A percentile compares a stretch with the other conserved stretches of the same genome.
Conservation (phyloP, 2,113 vertebrate species). For the Asarcornis scutulata region DNA sequence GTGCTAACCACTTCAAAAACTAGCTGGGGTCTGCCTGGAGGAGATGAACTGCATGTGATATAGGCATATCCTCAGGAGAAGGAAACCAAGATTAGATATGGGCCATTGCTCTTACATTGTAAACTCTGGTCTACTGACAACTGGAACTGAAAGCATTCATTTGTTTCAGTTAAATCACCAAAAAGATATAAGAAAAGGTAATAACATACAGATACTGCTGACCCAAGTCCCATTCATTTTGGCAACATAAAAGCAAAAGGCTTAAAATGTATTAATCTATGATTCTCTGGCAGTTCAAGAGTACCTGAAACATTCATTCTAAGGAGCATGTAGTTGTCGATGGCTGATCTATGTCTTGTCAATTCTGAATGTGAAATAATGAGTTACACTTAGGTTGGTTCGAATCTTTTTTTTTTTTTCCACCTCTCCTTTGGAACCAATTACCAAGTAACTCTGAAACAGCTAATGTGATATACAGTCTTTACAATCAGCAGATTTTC, state of each 20-base stretch:
- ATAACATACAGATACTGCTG: not conserved
- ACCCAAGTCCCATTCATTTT: not conserved
- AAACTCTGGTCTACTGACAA: not conserved
- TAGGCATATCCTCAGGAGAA: not conserved
- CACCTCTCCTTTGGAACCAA: conserved; percentile 30
- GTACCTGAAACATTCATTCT: not conserved
- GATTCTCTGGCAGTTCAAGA: not conserved
- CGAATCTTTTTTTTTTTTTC: not conserved
- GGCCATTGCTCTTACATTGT: accelerated
- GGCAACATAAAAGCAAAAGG: not conserved
- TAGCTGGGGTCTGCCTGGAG: not conserved
- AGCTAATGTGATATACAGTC: conserved; percentile 45
- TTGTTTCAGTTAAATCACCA: not conserved
- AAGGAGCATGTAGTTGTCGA: not conserved
- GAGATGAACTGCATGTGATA: accelerated
- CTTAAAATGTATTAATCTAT: not conserved
- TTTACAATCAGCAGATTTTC: conserved; percentile 62
- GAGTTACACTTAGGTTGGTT: not conserved
- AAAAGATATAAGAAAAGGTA: not conserved
- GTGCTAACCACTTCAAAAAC: not conserved
- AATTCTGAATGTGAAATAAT: conserved; percentile 54
- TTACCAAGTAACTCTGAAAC: conserved; percentile 46
- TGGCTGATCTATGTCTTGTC: conserved; percentile 40
- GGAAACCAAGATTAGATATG: not conserved
- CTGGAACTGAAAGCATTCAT: not conserved